Conservation (phyloP, 1,140 invertebrate species). For the Sminthurides bifidus region DNA sequence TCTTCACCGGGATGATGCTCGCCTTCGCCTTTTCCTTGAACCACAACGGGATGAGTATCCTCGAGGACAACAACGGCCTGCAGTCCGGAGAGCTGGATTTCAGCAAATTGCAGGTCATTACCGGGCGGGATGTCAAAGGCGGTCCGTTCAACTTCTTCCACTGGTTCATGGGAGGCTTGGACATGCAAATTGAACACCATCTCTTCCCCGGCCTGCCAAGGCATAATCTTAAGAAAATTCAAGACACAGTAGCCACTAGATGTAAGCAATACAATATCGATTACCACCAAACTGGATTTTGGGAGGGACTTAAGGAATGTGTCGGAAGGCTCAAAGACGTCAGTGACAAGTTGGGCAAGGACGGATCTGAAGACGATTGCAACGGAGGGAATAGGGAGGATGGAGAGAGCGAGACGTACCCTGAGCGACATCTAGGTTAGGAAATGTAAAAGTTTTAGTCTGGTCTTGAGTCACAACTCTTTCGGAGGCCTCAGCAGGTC, state of each 20-base stretch:
- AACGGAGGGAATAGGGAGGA: too few relatives aligned
- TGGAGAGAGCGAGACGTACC: too few relatives aligned
- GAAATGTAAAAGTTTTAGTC: too few relatives aligned
- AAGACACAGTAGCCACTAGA: not conserved
- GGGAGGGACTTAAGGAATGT: not conserved
- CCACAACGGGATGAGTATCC: slow-evolving; percentile 8
- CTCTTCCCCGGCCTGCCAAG: slow-evolving; percentile 13
- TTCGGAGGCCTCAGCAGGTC: too few relatives aligned
- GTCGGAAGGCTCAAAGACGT: not conserved
- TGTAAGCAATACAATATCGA: not conserved
- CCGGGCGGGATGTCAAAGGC: not conserved
- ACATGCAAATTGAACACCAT: slow-evolving; percentile 5
- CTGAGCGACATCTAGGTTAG: too few relatives aligned
- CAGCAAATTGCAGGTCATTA: slow-evolving; percentile 1
- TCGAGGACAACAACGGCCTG: not conserved
- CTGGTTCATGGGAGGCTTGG: slow-evolving; percentile 2
- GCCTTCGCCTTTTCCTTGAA: slow-evolving; percentile 1
- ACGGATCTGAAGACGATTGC: too few relatives aligned
- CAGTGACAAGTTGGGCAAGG: too few relatives aligned
- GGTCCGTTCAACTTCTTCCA: slow-evolving; percentile 7
- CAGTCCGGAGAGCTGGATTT: not conserved
- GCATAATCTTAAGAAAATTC: slow-evolving; percentile 3
- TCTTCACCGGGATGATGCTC: not conserved
- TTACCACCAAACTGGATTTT: slow-evolving; percentile 4
- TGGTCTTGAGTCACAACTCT: too few relatives aligned